Evolutionary conservation across 2,113 vertebrate genomes (phyloP).

Genomic region (Sula dactylatra): DNA sequence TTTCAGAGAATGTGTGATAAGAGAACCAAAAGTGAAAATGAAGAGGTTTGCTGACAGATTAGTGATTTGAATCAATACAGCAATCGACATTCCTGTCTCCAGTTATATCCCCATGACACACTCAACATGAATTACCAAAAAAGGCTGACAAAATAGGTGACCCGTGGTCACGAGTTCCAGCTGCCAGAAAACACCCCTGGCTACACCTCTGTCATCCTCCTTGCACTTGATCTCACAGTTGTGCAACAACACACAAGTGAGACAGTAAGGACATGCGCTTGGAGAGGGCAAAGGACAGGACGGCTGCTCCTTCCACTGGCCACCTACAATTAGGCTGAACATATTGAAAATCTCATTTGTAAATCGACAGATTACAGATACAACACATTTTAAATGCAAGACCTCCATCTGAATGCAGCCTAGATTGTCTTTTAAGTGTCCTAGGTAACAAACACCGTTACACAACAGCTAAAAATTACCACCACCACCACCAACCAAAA

Average conservation of each 20-base stretch:
- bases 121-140: rapidly evolving
- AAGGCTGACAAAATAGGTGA: neutral
- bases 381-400: neutral
- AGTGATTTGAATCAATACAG: neutral
- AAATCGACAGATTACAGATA: neutral
- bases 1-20: neutral
- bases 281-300: neutral
- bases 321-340: neutral
- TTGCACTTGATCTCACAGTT: neutral
- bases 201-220: neutral
- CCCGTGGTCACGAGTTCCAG: neutral
- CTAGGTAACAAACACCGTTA: neutral
- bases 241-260: neutral
- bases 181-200: neutral
- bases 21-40: neutral
- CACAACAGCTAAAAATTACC: neutral
- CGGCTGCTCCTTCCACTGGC: neutral
- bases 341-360: neutral
- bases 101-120: neutral
- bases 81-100: neutral
- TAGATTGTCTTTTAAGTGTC: neutral
- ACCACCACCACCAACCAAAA: neutral
- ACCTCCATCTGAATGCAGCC: neutral
- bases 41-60: neutral
- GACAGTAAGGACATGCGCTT: rapidly evolving